These are phyloP conservation scores for Nysson spinosus DNA, from an alignment of 2,888 invertebrate species.

Conservation along the genomic window DNA sequence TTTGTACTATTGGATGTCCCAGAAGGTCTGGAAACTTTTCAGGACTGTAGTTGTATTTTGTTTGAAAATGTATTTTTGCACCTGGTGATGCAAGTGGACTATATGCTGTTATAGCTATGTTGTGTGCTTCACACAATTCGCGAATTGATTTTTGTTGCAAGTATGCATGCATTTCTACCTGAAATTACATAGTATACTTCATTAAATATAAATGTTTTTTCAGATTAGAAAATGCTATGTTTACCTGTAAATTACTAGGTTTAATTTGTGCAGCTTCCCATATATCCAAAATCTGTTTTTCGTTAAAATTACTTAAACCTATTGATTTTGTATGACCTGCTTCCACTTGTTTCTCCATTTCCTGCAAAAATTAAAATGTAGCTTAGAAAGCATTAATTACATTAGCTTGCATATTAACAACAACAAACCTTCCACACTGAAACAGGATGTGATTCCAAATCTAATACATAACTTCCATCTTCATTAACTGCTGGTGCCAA, in stretches of 20 bases:
- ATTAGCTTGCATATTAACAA: slow-evolving; percentile 7
- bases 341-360: slow-evolving; percentile 84
- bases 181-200: slow-evolving; percentile 5
- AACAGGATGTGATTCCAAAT: slow-evolving; percentile 82
- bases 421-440: slow-evolving; percentile 84
- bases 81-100: slow-evolving; percentile 87
- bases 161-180: slow-evolving; percentile 87
- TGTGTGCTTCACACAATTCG: slow-evolving; percentile 81
- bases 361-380: slow-evolving; percentile 76
- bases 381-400: neutral
- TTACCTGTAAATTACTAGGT: slow-evolving; percentile 84
- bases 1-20: slow-evolving; percentile 80
- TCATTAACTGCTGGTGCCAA: slow-evolving; percentile 79
- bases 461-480: slow-evolving; percentile 81
- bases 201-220: neutral
- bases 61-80: slow-evolving; percentile 78
- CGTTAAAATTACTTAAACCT: slow-evolving; percentile 89
- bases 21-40: slow-evolving; percentile 80
- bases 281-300: slow-evolving; percentile 83
- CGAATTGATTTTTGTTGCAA: slow-evolving; percentile 84
- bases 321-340: slow-evolving; percentile 84
- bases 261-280: slow-evolving; percentile 81
- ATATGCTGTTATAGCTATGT: slow-evolving; percentile 85
- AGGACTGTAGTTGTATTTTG: slow-evolving; percentile 69
- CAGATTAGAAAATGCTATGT: slow-evolving; percentile 1